Percentiles rank a stretch among this genome's conserved stretches.
These are phyloP conservation scores for Macrocentrus cingulum DNA, from an alignment of 1,140 invertebrate genomes.

Conservation along the genomic window DNA sequence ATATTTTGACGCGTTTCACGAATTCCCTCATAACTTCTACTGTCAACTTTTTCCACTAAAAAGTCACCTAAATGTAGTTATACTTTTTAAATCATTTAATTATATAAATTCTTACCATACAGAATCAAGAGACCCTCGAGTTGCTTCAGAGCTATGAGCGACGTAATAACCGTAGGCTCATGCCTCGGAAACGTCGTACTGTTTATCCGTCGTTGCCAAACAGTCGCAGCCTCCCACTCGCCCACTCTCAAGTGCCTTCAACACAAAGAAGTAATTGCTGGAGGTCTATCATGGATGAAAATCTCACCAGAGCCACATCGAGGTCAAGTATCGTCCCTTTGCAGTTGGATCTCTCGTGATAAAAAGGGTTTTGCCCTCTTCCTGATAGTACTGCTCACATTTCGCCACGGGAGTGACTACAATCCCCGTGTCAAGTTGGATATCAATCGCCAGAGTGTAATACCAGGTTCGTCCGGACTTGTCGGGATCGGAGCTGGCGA, in stretches of 20 bases:
- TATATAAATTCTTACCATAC: slow-evolving; percentile 39
- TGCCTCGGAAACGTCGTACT: slow-evolving; percentile 22
- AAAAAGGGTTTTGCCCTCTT: slow-evolving; percentile 45
- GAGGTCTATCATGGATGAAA: not conserved
- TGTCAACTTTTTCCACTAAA: slow-evolving; percentile 45
- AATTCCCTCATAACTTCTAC: slow-evolving; percentile 35
- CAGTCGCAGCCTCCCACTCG: slow-evolving; percentile 46
- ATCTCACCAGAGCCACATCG: slow-evolving; percentile 53
- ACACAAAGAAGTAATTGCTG: not conserved
- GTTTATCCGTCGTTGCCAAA: slow-evolving; percentile 40
- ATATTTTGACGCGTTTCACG: slow-evolving; percentile 35
- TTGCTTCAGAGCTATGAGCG: slow-evolving; percentile 44
- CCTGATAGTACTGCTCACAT: slow-evolving; percentile 51
- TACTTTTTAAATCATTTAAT: slow-evolving; percentile 1
- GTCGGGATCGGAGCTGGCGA: slow-evolving; percentile 49
- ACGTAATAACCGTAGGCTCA: slow-evolving; percentile 40
- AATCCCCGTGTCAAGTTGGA: slow-evolving; percentile 59
- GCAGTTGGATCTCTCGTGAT: slow-evolving; percentile 45
- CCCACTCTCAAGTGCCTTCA: slow-evolving; percentile 35
- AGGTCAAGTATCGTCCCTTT: slow-evolving; percentile 46
- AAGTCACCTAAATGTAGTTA: slow-evolving; percentile 9
- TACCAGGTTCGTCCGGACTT: slow-evolving; percentile 59
- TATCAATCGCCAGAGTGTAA: slow-evolving; percentile 53
- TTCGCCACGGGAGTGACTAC: slow-evolving; percentile 42
- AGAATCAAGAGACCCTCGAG: slow-evolving; percentile 48